A percentile compares a stretch with the other conserved stretches of the same genome.
phyloP scores from a whole-genome alignment of 1,140 invertebrate genomes.

The Nymphalis io region DNA sequence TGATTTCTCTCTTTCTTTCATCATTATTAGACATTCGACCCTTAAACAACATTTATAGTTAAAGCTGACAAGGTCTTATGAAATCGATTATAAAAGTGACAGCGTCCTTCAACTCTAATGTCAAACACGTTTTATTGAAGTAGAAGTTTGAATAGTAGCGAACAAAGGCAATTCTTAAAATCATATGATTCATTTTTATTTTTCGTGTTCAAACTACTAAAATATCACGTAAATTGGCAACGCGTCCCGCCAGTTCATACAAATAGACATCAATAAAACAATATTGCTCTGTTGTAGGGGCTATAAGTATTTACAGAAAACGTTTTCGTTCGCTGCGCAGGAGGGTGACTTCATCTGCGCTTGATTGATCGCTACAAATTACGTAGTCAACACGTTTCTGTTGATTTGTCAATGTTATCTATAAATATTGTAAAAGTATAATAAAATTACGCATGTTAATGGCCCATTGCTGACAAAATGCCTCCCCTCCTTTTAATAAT shows the following conservation, averaged over 20 bases:
- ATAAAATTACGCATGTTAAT: too few relatives aligned
- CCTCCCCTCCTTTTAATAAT: too few relatives aligned
- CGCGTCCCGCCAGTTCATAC: not conserved
- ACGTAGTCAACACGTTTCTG: not conserved
- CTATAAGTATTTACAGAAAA: not conserved
- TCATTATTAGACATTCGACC: too few relatives aligned
- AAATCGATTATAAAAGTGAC: not conserved
- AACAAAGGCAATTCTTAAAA: not conserved
- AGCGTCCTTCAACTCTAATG: not conserved
- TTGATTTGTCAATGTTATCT: not conserved
- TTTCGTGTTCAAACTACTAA: conserved; percentile 5
- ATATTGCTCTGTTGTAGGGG: not conserved
- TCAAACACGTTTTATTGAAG: too few relatives aligned
- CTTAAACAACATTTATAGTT: too few relatives aligned
- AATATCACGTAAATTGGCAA: conserved; percentile 13
- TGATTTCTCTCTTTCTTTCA: too few relatives aligned
- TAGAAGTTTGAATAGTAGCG: too few relatives aligned
- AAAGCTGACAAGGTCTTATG: not conserved
- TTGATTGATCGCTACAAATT: not conserved
- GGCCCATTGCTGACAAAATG: too few relatives aligned
- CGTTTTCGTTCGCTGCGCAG: not conserved
- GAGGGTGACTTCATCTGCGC: not conserved
- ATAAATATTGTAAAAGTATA: not conserved
- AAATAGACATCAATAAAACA: not conserved
- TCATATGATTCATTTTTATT: not conserved